These are phyloP conservation scores for Drosophila anomalipes DNA, from an alignment of 2,888 invertebrate species.

Conservation along the genomic window DNA sequence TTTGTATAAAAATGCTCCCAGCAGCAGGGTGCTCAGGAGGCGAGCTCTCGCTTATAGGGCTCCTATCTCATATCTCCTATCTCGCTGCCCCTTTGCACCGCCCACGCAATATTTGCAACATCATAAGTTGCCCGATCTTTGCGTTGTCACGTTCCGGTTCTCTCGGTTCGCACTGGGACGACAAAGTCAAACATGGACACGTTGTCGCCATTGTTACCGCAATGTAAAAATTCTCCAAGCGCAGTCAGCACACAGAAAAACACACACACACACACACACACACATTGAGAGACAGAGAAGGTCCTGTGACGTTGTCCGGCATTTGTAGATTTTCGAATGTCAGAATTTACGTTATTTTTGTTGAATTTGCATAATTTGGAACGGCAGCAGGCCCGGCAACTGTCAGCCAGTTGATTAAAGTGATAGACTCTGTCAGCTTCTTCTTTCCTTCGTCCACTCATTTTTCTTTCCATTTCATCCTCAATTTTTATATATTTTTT, in stretches of 20 bases:
- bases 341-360: slow-evolving; percentile 73
- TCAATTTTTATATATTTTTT: neutral
- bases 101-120: slow-evolving; percentile 18
- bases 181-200: slow-evolving; percentile 71
- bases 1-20: slow-evolving; percentile 19
- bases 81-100: neutral
- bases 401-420: slow-evolving; percentile 74
- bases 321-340: slow-evolving; percentile 66
- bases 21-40: slow-evolving; percentile 2
- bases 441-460: slow-evolving; percentile 9
- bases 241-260: slow-evolving; percentile 21
- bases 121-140: slow-evolving; percentile 66
- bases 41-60: slow-evolving; percentile 3
- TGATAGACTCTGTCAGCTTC: slow-evolving; percentile 68
- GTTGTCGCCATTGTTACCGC: slow-evolving; percentile 56
- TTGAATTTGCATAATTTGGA: slow-evolving; percentile 76
- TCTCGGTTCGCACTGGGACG: slow-evolving; percentile 22
- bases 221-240: slow-evolving; percentile 42
- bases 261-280: slow-evolving; percentile 17
- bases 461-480: slow-evolving; percentile 1
- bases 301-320: slow-evolving; percentile 32
- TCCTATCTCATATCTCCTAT: neutral
- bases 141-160: slow-evolving; percentile 70
- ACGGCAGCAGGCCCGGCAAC: slow-evolving; percentile 18
- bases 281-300: neutral